Percentiles rank a stretch among this genome's conserved stretches.
Conservation (phyloP, 1,140 invertebrate species). For the Protaetia brevitarsis region DNA sequence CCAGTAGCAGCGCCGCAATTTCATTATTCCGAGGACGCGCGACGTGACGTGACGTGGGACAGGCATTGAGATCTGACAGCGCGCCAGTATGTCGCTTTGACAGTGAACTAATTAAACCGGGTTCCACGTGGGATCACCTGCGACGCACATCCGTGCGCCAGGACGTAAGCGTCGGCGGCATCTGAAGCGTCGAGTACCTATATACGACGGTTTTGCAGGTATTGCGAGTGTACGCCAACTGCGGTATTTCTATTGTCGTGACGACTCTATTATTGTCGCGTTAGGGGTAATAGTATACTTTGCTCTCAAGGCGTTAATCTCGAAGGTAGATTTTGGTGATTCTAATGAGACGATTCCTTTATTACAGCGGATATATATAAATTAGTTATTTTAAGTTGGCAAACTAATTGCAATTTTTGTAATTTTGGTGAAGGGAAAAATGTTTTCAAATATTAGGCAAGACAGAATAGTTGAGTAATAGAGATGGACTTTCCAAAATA, state of each 20-base stretch:
- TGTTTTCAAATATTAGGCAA: too few relatives aligned
- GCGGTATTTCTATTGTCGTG: constrained; percentile 11
- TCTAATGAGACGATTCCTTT: too few relatives aligned
- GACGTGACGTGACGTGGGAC: background rate
- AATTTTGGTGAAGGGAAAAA: background rate
- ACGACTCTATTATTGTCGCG: constrained; percentile 14
- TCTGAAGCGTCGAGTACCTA: background rate
- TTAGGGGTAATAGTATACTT: background rate
- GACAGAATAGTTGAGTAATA: too few relatives aligned
- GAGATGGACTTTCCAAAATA: too few relatives aligned
- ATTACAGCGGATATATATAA: too few relatives aligned
- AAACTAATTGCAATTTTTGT: background rate
- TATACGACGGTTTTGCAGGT: background rate
- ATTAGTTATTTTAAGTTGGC: background rate
- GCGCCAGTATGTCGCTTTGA: constrained; percentile 35
- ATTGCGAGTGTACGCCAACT: background rate
- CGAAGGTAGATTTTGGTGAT: background rate
- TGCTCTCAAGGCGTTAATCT: background rate
- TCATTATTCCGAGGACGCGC: too few relatives aligned
- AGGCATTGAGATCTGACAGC: background rate
- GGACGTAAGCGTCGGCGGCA: background rate
- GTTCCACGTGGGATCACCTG: constrained; percentile 40
- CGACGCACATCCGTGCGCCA: background rate
- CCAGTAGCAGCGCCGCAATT: too few relatives aligned
- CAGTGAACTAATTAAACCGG: constrained; percentile 43